Evolutionary conservation across 2,113 vertebrate species (phyloP), one percentile per base, ranked within the genome.

Genomic region (Zosterops japonicus): DNA sequence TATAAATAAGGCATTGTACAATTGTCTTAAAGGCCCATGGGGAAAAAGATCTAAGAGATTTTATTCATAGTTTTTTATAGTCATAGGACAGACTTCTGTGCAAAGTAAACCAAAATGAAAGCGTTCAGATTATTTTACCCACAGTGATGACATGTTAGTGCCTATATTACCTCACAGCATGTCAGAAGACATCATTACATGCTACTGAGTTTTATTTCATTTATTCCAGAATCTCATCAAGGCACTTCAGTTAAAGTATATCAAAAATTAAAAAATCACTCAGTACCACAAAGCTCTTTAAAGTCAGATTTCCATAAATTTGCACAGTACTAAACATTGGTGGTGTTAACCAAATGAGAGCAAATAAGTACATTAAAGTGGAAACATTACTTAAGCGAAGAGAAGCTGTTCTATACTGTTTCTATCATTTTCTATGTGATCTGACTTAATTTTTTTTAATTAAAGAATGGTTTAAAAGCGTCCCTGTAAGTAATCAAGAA

Each of bases 311-410:
- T 91, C 78, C 88, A 90, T 88, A 97, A 85, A 90, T 96, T 97
- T 97, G 57, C 86, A 64, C 80, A 80, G 57, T 89, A 77, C 90
- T 95, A 87, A 95, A 87, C 85, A 77, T 64, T 81, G 82, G 78
- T 82, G 69, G 22, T 94, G 55, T 90, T 95, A 93, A 90, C 83
- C 79, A 95, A 97, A 76, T 83, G 93, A 91, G 67, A 95, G 60
- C 80, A 96, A 97, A 79, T 96, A 96, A 97, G 89, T 93, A 97
- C 87, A 95, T 92, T 90, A 95, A 96, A 96, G 65, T 77, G 79
- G 95, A 97, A 97, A 95, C 82, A 65, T 74, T 82, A 85, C 53
- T 91, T 91, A 95, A 96, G 60, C 70, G 89, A 96, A 93, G n/a
- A 89, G 75, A 84, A 69, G 87, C 67, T 87, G 72, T 61, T 90